A percentile compares a stretch with the other conserved stretches of the same genome.
Conservation (phyloP, 2,113 vertebrate species). For the Agapornis roseicollis region DNA sequence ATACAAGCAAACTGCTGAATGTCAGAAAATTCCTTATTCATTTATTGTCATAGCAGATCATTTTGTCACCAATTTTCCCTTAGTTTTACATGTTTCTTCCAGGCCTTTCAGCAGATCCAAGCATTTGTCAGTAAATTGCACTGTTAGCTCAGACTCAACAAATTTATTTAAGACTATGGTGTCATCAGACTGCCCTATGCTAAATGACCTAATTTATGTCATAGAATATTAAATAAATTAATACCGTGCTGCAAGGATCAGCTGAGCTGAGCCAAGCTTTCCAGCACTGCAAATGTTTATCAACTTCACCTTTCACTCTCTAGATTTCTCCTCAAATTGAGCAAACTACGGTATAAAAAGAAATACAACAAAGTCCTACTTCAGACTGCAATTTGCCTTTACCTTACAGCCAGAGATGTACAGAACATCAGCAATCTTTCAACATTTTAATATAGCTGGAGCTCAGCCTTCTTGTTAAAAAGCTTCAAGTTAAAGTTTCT, state of each 20-base stretch:
- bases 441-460: not conserved
- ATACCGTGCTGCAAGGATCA: not conserved
- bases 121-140: not conserved
- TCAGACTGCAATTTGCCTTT: not conserved
- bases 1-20: not conserved
- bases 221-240: not conserved
- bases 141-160: not conserved
- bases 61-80: not conserved
- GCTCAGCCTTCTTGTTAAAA: not conserved
- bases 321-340: not conserved
- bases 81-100: not conserved
- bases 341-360: not conserved
- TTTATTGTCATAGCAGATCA: not conserved
- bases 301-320: not conserved
- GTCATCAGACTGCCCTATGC: not conserved
- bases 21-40: not conserved
- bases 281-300: not conserved
- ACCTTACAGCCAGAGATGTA: not conserved
- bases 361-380: not conserved
- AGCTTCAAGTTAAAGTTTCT: conserved; percentile 26
- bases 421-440: not conserved
- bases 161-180: not conserved
- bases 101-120: not conserved
- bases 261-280: not conserved
- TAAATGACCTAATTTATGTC: not conserved